Base-by-base conservation (phyloP, 2,888 invertebrate genomes). In the Catotricha subobsoleta region DNA sequence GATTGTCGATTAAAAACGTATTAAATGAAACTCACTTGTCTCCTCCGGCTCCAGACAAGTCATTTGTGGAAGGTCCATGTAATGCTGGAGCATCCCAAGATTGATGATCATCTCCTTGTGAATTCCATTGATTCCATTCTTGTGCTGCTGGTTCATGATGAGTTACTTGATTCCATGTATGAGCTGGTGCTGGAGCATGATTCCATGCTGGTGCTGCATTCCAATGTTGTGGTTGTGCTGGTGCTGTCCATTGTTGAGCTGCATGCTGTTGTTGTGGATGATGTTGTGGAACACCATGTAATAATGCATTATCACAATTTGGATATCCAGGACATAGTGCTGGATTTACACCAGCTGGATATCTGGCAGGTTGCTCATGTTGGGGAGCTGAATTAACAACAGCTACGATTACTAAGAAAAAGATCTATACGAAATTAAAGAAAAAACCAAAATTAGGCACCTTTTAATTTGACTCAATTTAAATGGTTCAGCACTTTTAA, bases 311-410 rank as follows among this genome's bases (percentile, higher is more conserved):
- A 57, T 66, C 66, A 55, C 67, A 67, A 55, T 62, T 58, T 48
- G 67, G 67, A 48, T 65, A 67, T 4, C 36, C 58, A 48, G 67
- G 67, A 47, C 67, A 67, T 46, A 64, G 58, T 48, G 57, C 48
- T 42, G 67, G 67, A 55, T 65, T 62, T 15, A 67, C 60, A 37
- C 65, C 67, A 47, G 66, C 66, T 43, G 66, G 66, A 53, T 60
- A 66, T 43, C 61, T 59, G 4, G 62, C 64, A 16, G 63, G 61
- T 29, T n/a, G 10, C 13, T 18, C 13, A 47, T 60, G 61, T 48
- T 62, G 63, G 10, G 27, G 39, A 13, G 29, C 39, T 28, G 60
- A 59, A 47, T 56, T 45, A 6, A 54, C 57, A 45, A 59, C 46
- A 34, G 57, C 57, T 45, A 59, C 42, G 38, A 27, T 19, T 6